These are phyloP conservation scores for Drosophila insularis DNA, from an alignment of 1,140 invertebrate species.

Conservation along the genomic window DNA sequence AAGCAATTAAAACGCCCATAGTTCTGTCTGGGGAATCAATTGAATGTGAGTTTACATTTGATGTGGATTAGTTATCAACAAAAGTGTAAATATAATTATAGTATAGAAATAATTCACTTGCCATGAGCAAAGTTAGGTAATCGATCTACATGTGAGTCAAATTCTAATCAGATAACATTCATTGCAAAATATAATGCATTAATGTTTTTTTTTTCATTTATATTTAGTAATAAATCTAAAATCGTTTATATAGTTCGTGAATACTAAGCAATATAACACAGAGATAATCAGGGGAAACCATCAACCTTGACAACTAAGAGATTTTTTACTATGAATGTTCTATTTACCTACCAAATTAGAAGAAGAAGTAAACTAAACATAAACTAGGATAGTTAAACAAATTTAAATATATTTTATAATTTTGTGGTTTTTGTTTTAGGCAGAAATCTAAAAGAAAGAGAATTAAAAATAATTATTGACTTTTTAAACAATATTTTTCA, in stretches of 20 bases:
- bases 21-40: not conserved
- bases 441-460: too few species aligned
- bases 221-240: not conserved
- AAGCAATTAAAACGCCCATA: slow-evolving; percentile 37
- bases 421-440: too few species aligned
- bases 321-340: too few species aligned
- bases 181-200: not conserved
- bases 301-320: too few species aligned
- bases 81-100: not conserved
- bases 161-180: not conserved
- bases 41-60: not conserved
- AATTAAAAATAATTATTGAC: too few species aligned
- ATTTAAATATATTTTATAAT: too few species aligned
- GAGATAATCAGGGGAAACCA: not conserved
- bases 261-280: not conserved
- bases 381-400: too few species aligned
- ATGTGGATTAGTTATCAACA: not conserved
- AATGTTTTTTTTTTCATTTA: not conserved
- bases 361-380: too few species aligned
- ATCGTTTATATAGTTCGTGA: not conserved
- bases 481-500: too few species aligned
- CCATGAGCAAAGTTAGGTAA: not conserved
- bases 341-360: too few species aligned
- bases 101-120: not conserved
- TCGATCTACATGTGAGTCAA: slow-evolving; percentile 5